Base-by-base conservation (phyloP, 1,140 invertebrate species). In the Drosophila burlai region DNA sequence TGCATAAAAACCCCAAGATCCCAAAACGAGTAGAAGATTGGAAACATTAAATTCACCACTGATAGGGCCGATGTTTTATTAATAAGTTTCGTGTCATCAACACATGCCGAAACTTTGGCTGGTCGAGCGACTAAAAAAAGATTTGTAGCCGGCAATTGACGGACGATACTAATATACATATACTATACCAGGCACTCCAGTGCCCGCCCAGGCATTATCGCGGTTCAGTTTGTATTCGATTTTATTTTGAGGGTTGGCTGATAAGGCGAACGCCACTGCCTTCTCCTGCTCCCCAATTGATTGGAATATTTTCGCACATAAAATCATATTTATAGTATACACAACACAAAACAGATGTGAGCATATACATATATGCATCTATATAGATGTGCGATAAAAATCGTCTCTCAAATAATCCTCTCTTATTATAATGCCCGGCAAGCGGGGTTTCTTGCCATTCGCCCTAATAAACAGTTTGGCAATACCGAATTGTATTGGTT, bases 261-360 rank as follows among this genome's bases (percentile, higher is more conserved):
- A 85, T 85, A 85, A 82, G 66, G 52, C 38, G 42, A 59, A 26
- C 43, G 18, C 16, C 55, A 36, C 52, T 49, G 31, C 67, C 60
- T 57, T 36, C 46, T 50, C 45, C 40, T 49, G 26, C 36, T 72
- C 46, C 18, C 18, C 26, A 36, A 52, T 49, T 38, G 50, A 46
- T 63, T 66, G 72, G 61, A 77, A 77, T 81, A 76, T 76, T 84
- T 76, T 72, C 71, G 65, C 73, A 76, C 73, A 84, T 79, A 58
- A 52, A 63, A 69, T 61, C 67, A 65, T 80, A 83, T 80, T 76
- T 76, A 80, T 83, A 84, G 81, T 59, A 47, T 29, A 57, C 50
- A 62, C 59, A 38, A 42, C 31, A 38, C 46, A 55, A 21, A 42
- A 43, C 31, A 50, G 29, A 21, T 34, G 29, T 40, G 34, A 36